Percentiles rank a stretch among this genome's conserved stretches.
Conservation (phyloP, 1,140 invertebrate genomes). For the Aleiodes sp. region DNA sequence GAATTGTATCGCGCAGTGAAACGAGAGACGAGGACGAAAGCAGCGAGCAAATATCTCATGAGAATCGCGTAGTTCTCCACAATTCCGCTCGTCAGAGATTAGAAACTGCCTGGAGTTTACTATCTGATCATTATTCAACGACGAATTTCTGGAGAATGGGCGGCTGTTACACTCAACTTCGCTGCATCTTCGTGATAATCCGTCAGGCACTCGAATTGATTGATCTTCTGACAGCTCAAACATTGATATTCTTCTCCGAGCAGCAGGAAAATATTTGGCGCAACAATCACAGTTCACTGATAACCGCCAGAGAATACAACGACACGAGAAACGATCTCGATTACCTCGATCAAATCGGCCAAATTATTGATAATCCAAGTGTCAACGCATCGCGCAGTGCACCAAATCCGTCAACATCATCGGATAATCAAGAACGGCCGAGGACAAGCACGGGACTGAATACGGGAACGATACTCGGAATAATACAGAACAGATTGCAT, state of each 20-base stretch:
- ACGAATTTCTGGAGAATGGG: not conserved
- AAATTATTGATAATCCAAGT: not conserved
- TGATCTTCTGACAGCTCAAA: slow-evolving; percentile 10
- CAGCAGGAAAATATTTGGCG: not conserved
- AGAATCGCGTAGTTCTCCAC: not conserved
- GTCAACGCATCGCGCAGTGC: not conserved
- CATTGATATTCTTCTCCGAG: not conserved
- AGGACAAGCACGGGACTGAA: no score
- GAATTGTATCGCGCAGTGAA: not conserved
- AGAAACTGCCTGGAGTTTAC: not conserved
- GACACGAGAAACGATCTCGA: not conserved
- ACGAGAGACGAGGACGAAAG: not conserved
- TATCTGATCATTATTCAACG: not conserved
- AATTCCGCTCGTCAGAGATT: not conserved
- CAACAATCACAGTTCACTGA: not conserved
- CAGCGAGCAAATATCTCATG: not conserved
- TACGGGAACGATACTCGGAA: no score
- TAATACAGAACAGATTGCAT: no score
- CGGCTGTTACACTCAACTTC: not conserved
- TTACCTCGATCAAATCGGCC: no score
- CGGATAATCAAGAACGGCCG: no score
- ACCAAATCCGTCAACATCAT: not conserved
- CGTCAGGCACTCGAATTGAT: slow-evolving; percentile 5
- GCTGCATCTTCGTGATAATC: not conserved
- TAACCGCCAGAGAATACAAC: not conserved